Percentiles rank a stretch among this genome's conserved stretches.
Conservation (phyloP, 2,888 invertebrate species). For the Protophormia terraenovae region DNA sequence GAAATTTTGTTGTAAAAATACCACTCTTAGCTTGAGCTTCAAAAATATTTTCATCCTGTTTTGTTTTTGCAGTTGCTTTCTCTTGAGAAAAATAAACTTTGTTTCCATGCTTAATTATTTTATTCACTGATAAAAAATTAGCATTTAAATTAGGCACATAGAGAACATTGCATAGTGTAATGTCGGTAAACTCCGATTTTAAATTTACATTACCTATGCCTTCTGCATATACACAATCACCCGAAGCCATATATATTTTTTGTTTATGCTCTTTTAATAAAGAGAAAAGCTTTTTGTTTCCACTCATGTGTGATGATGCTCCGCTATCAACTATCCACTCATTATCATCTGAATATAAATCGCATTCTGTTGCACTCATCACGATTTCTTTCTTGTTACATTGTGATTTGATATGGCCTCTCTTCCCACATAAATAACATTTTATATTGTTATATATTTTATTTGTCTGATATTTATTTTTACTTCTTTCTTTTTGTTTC, state of each 20-base stretch:
- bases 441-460: not conserved
- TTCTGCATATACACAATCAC: conserved; percentile 43
- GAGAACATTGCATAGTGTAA: conserved; percentile 41
- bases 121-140: conserved; percentile 51
- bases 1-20: not conserved
- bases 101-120: conserved; percentile 46
- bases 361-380: no score
- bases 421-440: conserved; percentile 52
- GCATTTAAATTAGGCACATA: conserved; percentile 48
- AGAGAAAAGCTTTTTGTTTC: not conserved
- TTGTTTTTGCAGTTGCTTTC: conserved; percentile 35
- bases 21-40: not conserved
- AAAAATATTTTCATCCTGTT: conserved; percentile 14
- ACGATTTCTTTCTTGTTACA: no score
- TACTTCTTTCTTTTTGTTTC: not conserved
- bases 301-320: not conserved
- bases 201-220: conserved; percentile 46
- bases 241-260: conserved; percentile 43
- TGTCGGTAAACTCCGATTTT: conserved; percentile 39
- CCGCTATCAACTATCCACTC: no score
- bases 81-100: conserved; percentile 37
- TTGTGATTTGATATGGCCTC: no score
- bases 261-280: not conserved
- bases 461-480: not conserved
- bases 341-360: no score